These are phyloP conservation scores for Patella pellucida DNA, from an alignment of 2,888 invertebrate species.

Conservation along the genomic window DNA sequence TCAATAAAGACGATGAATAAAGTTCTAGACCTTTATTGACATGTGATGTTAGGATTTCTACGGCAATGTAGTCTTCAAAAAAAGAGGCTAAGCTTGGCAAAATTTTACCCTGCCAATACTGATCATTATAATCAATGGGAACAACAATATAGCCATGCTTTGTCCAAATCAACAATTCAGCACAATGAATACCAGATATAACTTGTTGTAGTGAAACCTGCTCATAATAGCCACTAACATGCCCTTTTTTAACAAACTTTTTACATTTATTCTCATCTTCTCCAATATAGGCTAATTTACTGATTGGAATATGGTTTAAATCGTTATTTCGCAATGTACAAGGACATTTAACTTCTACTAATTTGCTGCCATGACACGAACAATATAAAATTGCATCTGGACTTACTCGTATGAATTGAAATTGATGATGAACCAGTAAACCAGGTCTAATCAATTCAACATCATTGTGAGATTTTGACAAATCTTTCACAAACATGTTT, in stretches of 20 bases:
- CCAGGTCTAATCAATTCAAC: conserved; percentile 13
- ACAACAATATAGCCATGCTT: conserved; percentile 4
- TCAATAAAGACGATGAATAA: no score
- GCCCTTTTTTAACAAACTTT: background rate
- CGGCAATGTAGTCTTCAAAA: no score
- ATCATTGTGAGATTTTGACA: background rate
- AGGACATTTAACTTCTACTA: conserved; percentile 28
- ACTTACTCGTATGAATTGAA: conserved; percentile 22
- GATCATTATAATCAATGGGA: background rate
- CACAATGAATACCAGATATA: conserved; percentile 1
- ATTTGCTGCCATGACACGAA: conserved; percentile 19
- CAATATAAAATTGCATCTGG: conserved; percentile 29
- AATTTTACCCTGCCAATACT: conserved; percentile 8
- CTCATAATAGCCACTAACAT: conserved; percentile 22
- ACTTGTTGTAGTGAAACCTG: conserved; percentile 22
- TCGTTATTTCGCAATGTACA: conserved; percentile 1
- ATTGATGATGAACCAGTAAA: background rate
- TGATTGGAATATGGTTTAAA: background rate
- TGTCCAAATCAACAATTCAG: conserved; percentile 25
- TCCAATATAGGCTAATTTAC: background rate
- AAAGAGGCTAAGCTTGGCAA: no score
- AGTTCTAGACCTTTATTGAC: background rate
- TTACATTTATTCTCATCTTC: no score
- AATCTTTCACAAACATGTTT: background rate
- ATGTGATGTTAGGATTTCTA: no score